phyloP scores from a whole-genome alignment of 2,797 vertebrate species.

The Neosilurus mollespiculum region DNA sequence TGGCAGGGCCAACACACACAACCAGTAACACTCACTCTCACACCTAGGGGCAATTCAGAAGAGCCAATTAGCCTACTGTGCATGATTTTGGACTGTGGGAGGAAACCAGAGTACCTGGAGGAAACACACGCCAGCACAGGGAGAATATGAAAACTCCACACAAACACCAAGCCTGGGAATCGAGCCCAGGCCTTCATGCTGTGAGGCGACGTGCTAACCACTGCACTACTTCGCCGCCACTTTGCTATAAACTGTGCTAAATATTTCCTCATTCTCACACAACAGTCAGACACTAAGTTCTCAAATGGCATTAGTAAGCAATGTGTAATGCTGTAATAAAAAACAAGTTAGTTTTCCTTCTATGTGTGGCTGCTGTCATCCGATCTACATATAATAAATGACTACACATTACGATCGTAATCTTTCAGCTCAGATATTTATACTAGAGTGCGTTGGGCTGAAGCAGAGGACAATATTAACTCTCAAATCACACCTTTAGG shows the following conservation, averaged over 20 bases:
- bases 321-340: neutral
- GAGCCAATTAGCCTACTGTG: no score
- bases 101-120: no score
- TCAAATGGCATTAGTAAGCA: neutral
- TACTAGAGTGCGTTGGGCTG: conserved; percentile 13
- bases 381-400: conserved; percentile 8
- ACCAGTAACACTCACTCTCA: no score
- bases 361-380: neutral
- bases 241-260: neutral
- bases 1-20: no score
- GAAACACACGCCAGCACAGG: no score
- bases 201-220: no score
- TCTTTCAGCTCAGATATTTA: neutral
- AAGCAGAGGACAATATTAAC: conserved; percentile 20
- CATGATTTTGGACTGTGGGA: no score
- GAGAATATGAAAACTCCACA: no score
- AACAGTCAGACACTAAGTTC: neutral
- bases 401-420: neutral
- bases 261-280: neutral
- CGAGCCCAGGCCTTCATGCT: no score
- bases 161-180: no score
- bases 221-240: no score
- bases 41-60: no score
- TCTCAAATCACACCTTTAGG: conserved; percentile 42
- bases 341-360: neutral